A percentile compares a stretch with the other conserved stretches of the same genome.
Conservation (phyloP, 2,797 vertebrate genomes). For the Synaphobranchus kaupii region DNA sequence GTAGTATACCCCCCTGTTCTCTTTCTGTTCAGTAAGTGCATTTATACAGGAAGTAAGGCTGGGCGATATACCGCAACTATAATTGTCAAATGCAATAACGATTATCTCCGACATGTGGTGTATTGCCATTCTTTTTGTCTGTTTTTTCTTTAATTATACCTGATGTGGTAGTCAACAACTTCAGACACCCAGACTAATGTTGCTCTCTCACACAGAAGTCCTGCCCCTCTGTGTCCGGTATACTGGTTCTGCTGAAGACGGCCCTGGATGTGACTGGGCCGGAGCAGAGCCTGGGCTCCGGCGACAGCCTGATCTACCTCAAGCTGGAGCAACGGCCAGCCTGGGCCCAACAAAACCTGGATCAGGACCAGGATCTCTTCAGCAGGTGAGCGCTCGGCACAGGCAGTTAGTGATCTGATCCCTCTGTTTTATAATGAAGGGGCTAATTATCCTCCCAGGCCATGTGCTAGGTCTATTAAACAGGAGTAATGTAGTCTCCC, state of each 20-base stretch:
- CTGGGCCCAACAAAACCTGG: conserved; percentile 63
- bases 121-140: too few relatives aligned
- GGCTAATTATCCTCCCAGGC: not conserved
- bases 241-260: conserved; percentile 76
- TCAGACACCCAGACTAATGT: too few relatives aligned
- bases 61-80: too few relatives aligned
- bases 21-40: too few relatives aligned
- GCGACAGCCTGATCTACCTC: conserved; percentile 75
- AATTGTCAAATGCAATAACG: too few relatives aligned
- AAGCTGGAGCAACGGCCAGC: conserved; percentile 65
- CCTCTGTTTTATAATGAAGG: not conserved
- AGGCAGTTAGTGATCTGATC: too few relatives aligned
- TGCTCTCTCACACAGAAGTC: conserved; percentile 45
- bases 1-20: too few relatives aligned
- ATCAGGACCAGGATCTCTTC: conserved; percentile 63
- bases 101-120: too few relatives aligned
- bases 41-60: too few relatives aligned
- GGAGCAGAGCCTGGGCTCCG: conserved; percentile 41
- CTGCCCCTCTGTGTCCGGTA: conserved; percentile 66
- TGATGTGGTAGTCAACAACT: too few relatives aligned
- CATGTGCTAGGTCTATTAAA: not conserved
- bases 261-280: conserved; percentile 26
- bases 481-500: not conserved
- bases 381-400: conserved; percentile 63
- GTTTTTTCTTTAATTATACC: too few relatives aligned